phyloP scores from a whole-genome alignment of 2,888 invertebrate genomes.

The Lycaena phlaeas region DNA sequence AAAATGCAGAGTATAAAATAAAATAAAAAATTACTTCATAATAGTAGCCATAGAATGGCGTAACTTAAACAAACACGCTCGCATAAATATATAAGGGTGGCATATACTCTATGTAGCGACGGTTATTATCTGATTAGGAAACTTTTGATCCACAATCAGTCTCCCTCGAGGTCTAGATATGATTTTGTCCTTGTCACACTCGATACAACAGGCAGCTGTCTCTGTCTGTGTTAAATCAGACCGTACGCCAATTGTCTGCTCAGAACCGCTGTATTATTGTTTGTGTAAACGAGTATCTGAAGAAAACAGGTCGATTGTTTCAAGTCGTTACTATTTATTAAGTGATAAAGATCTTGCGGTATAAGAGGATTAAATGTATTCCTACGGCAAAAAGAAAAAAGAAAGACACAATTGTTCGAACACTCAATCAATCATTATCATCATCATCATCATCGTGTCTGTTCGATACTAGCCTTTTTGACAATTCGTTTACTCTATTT shows the following conservation, averaged over 20 bases:
- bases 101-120: too few relatives aligned
- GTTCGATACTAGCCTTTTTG: too few relatives aligned
- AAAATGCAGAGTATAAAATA: too few relatives aligned
- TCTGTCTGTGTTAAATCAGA: conserved; percentile 14
- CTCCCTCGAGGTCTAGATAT: conserved; percentile 14
- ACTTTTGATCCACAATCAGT: conserved; percentile 17
- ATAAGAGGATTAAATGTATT: not conserved
- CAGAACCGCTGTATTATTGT: conserved; percentile 8
- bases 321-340: conserved; percentile 5
- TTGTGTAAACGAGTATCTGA: conserved; percentile 5
- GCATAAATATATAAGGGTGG: too few relatives aligned
- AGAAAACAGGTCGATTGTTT: conserved; percentile 10
- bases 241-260: conserved; percentile 7
- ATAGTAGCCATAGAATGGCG: too few relatives aligned
- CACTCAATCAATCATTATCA: too few relatives aligned
- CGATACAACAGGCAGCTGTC: conserved; percentile 3
- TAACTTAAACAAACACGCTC: too few relatives aligned
- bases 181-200: conserved; percentile 12
- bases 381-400: not conserved
- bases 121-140: conserved; percentile 13
- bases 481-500: too few relatives aligned
- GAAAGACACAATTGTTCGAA: too few relatives aligned
- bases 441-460: too few relatives aligned
- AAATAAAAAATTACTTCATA: too few relatives aligned
- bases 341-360: not conserved